Evolutionary conservation across 2,113 vertebrate species (phyloP).

Genomic region (Eira barbara): DNA sequence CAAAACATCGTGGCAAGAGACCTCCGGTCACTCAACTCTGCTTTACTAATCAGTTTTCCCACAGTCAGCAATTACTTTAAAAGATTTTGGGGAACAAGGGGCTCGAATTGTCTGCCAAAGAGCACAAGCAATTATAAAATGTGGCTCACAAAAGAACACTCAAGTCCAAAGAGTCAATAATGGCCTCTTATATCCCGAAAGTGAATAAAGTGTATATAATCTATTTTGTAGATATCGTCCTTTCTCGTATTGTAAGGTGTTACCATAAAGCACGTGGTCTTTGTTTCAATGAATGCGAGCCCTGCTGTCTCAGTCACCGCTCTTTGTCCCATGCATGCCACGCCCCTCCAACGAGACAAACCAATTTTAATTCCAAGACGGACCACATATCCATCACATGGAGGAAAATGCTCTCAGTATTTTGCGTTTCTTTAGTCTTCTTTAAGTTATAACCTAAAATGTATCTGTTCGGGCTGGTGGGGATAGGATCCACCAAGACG

Average conservation of each 20-base stretch:
- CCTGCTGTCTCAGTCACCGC: neutral
- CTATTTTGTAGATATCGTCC: neutral
- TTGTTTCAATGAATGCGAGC: neutral
- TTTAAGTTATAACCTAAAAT: neutral
- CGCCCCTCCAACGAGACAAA: neutral
- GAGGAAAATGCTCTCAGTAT: neutral
- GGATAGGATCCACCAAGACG: neutral
- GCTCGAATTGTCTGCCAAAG: constrained; percentile 20
- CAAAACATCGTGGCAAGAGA: neutral
- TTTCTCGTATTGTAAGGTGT: neutral
- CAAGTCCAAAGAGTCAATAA: neutral
- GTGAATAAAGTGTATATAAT: neutral
- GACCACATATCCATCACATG: neutral
- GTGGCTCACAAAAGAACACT: neutral
- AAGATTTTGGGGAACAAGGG: constrained; percentile 41
- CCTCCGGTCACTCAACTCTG: neutral
- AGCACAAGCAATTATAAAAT: constrained; percentile 36
- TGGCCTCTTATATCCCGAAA: neutral
- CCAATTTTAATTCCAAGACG: neutral
- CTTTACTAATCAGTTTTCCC: constrained; percentile 19
- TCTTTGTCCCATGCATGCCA: neutral
- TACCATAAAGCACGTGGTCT: neutral
- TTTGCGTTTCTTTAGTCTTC: neutral
- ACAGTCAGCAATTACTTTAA: constrained; percentile 38
- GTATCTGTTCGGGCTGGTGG: neutral